phyloP scores from a whole-genome alignment of 2,797 vertebrate species.

The Chrosomus eos region DNA sequence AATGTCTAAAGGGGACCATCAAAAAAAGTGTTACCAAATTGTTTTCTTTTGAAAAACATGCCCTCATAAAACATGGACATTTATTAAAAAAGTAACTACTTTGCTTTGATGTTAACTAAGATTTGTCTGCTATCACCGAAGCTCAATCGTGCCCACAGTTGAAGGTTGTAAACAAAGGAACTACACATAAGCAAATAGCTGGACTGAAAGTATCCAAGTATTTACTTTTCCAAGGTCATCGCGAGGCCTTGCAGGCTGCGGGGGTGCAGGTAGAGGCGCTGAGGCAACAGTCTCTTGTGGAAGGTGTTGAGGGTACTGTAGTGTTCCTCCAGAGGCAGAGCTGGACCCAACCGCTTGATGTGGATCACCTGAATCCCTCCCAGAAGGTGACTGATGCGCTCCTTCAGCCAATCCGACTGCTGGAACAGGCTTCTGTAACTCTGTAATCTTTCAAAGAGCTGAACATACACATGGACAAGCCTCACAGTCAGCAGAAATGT shows the following conservation, averaged over 20 bases:
- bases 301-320: slow-evolving; percentile 83
- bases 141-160: background rate
- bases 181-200: background rate
- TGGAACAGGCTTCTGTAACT: slow-evolving; percentile 84
- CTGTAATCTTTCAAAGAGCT: slow-evolving; percentile 90
- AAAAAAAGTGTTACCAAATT: background rate
- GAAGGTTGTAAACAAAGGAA: slow-evolving; percentile 9
- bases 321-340: slow-evolving; percentile 85
- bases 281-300: slow-evolving; percentile 79
- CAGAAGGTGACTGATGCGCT: slow-evolving; percentile 87
- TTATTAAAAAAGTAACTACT: background rate
- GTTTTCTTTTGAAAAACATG: background rate
- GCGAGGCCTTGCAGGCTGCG: slow-evolving; percentile 87
- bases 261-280: slow-evolving; percentile 82
- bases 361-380: slow-evolving; percentile 88
- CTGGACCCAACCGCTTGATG: slow-evolving; percentile 84
- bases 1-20: background rate
- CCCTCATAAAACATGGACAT: background rate
- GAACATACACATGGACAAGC: slow-evolving; percentile 22
- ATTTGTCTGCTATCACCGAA: background rate
- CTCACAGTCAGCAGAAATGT: background rate
- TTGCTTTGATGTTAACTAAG: background rate
- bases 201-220: background rate
- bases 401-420: slow-evolving; percentile 85
- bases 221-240: slow-evolving; percentile 87